phyloP scores from a whole-genome alignment of 2,888 invertebrate species.

The Drosophila percnosoma region DNA sequence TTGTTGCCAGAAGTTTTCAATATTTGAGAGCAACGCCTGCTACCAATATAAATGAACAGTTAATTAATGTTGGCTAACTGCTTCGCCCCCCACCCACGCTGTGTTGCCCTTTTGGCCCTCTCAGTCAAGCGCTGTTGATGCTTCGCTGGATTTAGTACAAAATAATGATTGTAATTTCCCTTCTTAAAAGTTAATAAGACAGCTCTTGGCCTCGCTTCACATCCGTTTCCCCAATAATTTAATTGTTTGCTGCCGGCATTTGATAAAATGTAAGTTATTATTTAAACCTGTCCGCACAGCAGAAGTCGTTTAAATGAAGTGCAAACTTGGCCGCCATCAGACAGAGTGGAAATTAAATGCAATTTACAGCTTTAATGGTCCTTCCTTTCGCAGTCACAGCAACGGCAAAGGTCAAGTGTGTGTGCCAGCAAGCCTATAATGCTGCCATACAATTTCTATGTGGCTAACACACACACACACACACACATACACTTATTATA shows the following conservation, averaged over 20 bases:
- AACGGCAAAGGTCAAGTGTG: neutral
- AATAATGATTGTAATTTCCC: conserved; percentile 70
- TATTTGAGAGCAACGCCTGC: conserved; percentile 36
- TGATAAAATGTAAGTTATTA: conserved; percentile 48
- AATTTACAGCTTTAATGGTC: conserved; percentile 61
- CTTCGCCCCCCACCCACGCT: neutral
- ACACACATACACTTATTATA: conserved; percentile 17
- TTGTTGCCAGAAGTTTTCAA: conserved; percentile 46
- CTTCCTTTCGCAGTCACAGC: conserved; percentile 7
- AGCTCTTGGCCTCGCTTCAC: neutral
- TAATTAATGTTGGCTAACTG: conserved; percentile 63
- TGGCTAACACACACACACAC: conserved; percentile 14
- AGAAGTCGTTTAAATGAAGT: conserved; percentile 65
- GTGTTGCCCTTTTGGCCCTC: neutral
- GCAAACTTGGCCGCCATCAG: conserved; percentile 54
- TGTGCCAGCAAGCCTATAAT: conserved; percentile 9
- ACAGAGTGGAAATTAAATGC: conserved; percentile 42
- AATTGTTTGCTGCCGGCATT: conserved; percentile 68
- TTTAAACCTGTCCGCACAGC: neutral
- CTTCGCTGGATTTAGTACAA: conserved; percentile 13
- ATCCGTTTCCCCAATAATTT: conserved; percentile 48
- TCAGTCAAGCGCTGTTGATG: neutral
- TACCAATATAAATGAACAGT: conserved; percentile 69
- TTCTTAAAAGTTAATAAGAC: conserved; percentile 45
- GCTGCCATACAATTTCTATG: conserved; percentile 38